Evolutionary conservation across 2,888 invertebrate species (phyloP).

Genomic region (Hesperia comma): DNA sequence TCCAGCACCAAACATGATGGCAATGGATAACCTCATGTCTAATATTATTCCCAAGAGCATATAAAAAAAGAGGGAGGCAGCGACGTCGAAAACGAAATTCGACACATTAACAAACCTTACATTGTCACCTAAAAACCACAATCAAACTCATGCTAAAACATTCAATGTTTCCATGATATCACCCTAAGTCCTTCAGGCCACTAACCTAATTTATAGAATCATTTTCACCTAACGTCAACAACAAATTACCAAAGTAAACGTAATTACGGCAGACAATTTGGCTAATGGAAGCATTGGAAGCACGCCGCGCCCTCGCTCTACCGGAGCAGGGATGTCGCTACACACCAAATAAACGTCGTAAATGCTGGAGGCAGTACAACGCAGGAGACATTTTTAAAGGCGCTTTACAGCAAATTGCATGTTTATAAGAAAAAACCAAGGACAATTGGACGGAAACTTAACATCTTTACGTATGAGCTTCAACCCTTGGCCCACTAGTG

Average conservation of each 20-base stretch:
- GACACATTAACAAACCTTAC: too few relatives aligned
- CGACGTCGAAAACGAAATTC: too few relatives aligned
- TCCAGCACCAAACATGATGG: too few relatives aligned
- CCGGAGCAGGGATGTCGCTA: conserved; percentile 40
- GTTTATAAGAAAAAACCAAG: too few relatives aligned
- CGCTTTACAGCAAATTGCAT: not conserved
- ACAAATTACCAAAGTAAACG: conserved; percentile 40
- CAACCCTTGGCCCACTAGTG: too few relatives aligned
- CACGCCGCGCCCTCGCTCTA: conserved; percentile 39
- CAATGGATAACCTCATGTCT: too few relatives aligned
- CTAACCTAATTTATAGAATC: not conserved
- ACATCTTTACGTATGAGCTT: too few relatives aligned
- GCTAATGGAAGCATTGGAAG: conserved; percentile 52
- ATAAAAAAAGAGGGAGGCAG: too few relatives aligned
- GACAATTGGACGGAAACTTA: too few relatives aligned
- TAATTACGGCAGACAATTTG: conserved; percentile 51
- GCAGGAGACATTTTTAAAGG: not conserved
- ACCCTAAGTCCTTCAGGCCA: not conserved
- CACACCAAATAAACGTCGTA: conserved; percentile 38
- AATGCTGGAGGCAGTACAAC: not conserved
- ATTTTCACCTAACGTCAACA: conserved; percentile 4
- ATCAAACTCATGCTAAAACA: not conserved
- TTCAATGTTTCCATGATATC: not conserved
- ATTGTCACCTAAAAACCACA: not conserved
- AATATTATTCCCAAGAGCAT: too few relatives aligned